Conservation (phyloP, 2,888 invertebrate species). For the Noctua fimbriata region DNA sequence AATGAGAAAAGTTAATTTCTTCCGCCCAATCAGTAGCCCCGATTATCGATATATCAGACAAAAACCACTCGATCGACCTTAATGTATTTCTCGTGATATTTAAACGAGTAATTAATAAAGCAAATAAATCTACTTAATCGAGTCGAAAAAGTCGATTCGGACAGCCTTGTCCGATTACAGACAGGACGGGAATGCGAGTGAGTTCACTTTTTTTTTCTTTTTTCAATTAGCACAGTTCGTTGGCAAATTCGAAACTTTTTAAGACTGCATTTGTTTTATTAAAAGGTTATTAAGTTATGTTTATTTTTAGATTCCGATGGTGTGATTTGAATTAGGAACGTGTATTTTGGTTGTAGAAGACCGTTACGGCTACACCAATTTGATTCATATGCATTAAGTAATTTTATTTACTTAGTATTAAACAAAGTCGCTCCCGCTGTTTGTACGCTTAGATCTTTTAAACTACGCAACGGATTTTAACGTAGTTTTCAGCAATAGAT, state of each 20-base stretch:
- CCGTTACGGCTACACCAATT: background rate
- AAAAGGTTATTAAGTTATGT: background rate
- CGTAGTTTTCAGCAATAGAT: no score
- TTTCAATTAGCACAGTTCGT: constrained; percentile 42
- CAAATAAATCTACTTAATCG: constrained; percentile 69
- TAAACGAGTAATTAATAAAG: constrained; percentile 66
- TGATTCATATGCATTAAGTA: no score
- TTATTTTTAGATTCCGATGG: constrained; percentile 20
- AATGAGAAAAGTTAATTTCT: constrained; percentile 25
- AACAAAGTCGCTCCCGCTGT: no score
- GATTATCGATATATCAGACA: constrained; percentile 37
- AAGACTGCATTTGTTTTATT: constrained; percentile 23
- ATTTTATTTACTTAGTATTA: no score
- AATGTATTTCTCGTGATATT: constrained; percentile 62
- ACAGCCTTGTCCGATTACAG: constrained; percentile 50
- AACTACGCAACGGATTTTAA: no score
- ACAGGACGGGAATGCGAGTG: constrained; percentile 53
- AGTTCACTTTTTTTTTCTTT: constrained; percentile 45
- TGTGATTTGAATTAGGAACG: constrained; percentile 6
- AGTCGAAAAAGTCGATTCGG: constrained; percentile 60
- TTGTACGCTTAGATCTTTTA: no score
- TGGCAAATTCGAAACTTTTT: constrained; percentile 39
- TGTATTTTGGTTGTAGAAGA: background rate
- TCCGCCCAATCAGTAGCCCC: constrained; percentile 10
- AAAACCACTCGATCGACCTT: constrained; percentile 54